phyloP scores from a whole-genome alignment of 2,888 invertebrate genomes.

The Drosophila sordidapex region DNA sequence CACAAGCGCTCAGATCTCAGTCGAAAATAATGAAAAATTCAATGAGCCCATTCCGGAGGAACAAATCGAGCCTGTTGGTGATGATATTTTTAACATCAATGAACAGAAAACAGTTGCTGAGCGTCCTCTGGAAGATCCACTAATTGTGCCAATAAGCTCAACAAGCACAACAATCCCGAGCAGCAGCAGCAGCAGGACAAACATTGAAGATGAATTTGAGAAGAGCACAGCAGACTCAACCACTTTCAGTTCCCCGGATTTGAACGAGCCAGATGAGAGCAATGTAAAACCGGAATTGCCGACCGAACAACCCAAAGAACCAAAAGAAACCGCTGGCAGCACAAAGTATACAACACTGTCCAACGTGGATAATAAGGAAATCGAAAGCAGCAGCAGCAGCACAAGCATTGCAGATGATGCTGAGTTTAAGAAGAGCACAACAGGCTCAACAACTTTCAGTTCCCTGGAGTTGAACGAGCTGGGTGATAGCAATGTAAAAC shows the following conservation, averaged over 20 bases:
- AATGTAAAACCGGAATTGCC: background rate
- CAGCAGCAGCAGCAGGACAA: background rate
- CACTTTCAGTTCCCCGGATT: too few relatives aligned
- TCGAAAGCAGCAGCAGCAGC: slow-evolving; percentile 15
- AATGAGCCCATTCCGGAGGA: background rate
- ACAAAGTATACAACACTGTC: slow-evolving; percentile 15
- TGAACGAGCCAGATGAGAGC: background rate
- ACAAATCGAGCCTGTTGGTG: background rate
- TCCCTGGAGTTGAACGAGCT: background rate
- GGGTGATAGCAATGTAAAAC: background rate
- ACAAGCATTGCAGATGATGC: background rate
- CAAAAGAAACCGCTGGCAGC: background rate
- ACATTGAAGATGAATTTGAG: background rate
- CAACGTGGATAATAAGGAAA: background rate
- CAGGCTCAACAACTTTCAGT: background rate
- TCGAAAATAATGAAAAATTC: background rate
- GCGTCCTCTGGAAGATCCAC: background rate
- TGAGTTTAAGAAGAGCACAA: background rate
- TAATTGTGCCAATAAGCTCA: background rate
- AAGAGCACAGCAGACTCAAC: background rate
- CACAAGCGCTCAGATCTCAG: slow-evolving; percentile 9
- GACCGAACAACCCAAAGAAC: background rate
- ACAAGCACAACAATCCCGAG: slow-evolving; percentile 12
- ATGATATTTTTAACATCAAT: background rate
- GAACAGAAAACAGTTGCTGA: background rate